Evolutionary conservation across 1,140 invertebrate genomes (phyloP).

Genomic region (Magallana ariakensis): DNA sequence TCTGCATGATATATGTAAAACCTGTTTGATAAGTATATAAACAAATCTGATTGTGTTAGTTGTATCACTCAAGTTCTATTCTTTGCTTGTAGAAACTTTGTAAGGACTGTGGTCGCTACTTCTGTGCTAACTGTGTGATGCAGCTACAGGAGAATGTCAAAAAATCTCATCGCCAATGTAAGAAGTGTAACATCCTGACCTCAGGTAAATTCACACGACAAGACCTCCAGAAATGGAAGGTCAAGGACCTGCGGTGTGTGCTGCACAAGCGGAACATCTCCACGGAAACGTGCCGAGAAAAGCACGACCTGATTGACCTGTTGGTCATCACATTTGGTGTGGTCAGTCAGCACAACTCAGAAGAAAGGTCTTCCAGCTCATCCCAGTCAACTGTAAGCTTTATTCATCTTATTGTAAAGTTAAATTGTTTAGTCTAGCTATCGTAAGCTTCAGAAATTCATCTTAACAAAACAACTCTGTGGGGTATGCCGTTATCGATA

Average conservation of each 20-base stretch:
- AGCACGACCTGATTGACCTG: constrained; percentile 77
- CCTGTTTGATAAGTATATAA: too few species aligned
- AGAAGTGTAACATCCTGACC: constrained; percentile 72
- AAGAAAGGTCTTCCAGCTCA: constrained; percentile 5
- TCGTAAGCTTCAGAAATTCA: too few species aligned
- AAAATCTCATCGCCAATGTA: constrained; percentile 68
- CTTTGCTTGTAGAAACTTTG: constrained; percentile 74
- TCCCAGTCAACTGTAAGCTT: not conserved
- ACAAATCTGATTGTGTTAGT: too few species aligned
- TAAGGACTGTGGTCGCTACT: constrained; percentile 71
- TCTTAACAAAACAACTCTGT: too few species aligned
- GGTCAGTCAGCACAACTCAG: constrained; percentile 46
- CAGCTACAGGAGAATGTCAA: constrained; percentile 50
- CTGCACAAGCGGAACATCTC: constrained; percentile 73
- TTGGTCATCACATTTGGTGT: constrained; percentile 70
- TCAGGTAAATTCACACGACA: constrained; percentile 72
- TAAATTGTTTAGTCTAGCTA: too few species aligned
- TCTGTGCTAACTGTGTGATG: constrained; percentile 74
- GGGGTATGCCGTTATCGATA: too few species aligned
- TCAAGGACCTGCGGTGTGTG: constrained; percentile 76
- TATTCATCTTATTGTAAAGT: not conserved
- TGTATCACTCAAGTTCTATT: too few species aligned
- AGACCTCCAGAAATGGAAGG: constrained; percentile 74
- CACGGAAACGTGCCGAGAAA: constrained; percentile 75
- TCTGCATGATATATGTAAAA: too few species aligned